Evolutionary conservation across 2,888 invertebrate species (phyloP).

Genomic region (Chloroclystis v-ata): DNA sequence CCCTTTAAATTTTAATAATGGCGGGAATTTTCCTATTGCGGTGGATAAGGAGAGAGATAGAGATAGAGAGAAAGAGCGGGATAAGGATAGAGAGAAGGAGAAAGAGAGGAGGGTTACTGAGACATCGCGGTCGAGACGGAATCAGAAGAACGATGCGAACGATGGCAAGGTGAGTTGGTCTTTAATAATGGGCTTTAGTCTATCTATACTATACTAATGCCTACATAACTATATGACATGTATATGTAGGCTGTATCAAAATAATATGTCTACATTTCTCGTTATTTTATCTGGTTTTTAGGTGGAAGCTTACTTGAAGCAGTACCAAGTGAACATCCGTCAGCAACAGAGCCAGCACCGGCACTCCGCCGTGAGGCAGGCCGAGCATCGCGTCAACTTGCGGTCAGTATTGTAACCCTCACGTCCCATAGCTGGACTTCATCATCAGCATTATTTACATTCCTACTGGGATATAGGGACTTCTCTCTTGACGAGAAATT

Average conservation of each 20-base stretch:
- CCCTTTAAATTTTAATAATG: conserved; percentile 81
- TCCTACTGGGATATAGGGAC: no score
- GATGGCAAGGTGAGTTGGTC: conserved; percentile 49
- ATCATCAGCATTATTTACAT: no score
- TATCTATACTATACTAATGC: no score
- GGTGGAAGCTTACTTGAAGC: conserved; percentile 70
- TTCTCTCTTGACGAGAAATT: no score
- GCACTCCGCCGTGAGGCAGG: conserved; percentile 69
- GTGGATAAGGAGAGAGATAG: conserved; percentile 42
- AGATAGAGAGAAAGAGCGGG: conserved; percentile 37
- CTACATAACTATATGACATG: no score
- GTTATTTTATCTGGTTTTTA: background rate
- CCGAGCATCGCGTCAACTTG: conserved; percentile 71
- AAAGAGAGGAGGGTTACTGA: conserved; percentile 45
- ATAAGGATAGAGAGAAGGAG: conserved; percentile 43
- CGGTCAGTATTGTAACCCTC: conserved; percentile 48
- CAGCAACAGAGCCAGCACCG: conserved; percentile 71
- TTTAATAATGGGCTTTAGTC: no score
- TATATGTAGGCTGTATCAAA: no score
- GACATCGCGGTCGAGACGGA: conserved; percentile 41
- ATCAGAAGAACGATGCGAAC: conserved; percentile 50
- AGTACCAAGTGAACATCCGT: conserved; percentile 70
- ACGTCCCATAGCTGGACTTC: no score
- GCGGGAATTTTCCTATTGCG: conserved; percentile 61
- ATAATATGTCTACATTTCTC: no score